Evolutionary conservation across 2,888 invertebrate species (phyloP).

Genomic region (Agrochola litura): DNA sequence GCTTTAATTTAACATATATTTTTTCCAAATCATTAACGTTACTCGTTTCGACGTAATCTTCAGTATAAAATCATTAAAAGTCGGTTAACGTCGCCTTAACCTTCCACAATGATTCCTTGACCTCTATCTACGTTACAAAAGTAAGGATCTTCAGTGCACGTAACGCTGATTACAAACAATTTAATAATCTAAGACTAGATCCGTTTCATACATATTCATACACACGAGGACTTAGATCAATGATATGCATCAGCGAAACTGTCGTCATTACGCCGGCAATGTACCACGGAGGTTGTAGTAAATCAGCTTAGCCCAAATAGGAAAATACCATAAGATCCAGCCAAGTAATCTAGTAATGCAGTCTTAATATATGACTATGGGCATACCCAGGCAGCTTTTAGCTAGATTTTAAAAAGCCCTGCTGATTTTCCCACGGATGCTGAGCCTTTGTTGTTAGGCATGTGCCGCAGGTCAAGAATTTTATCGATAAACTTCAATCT

Average conservation of each 20-base stretch:
- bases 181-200: constrained; percentile 48
- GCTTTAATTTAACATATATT: too few species aligned
- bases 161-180: constrained; percentile 41
- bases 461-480: constrained; percentile 68
- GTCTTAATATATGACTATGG: constrained; percentile 78
- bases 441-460: constrained; percentile 79
- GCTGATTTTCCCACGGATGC: constrained; percentile 86
- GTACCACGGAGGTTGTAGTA: constrained; percentile 47
- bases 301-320: constrained; percentile 66
- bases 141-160: constrained; percentile 21
- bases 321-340: constrained; percentile 70
- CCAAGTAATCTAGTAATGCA: constrained; percentile 78
- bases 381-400: constrained; percentile 73
- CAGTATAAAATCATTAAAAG: neutral
- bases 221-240: constrained; percentile 52
- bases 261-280: constrained; percentile 53
- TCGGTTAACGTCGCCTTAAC: neutral
- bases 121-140: constrained; percentile 16
- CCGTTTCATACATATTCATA: constrained; percentile 55
- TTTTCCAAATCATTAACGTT: too few species aligned
- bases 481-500: constrained; percentile 75
- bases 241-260: constrained; percentile 58
- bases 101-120: neutral
- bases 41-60: too few species aligned
- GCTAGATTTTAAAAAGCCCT: constrained; percentile 83